phyloP scores from a whole-genome alignment of 2,888 invertebrate species.

The Cryptophagus acutangulus region DNA sequence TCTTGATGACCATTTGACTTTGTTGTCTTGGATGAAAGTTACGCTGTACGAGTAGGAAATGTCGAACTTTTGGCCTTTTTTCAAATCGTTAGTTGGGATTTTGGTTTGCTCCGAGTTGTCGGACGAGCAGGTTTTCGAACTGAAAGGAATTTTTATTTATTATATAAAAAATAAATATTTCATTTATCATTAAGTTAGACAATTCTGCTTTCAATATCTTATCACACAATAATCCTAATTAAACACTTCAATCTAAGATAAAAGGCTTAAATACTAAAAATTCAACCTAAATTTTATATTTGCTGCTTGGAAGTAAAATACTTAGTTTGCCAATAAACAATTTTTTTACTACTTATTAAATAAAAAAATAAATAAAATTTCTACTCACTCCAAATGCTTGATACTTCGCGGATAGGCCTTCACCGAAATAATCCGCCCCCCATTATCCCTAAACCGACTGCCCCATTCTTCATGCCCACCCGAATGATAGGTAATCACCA shows the following conservation, averaged over 20 bases:
- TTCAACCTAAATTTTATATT: too few species aligned
- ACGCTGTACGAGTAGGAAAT: constrained; percentile 87
- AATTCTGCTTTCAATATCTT: too few species aligned
- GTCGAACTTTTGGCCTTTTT: constrained; percentile 50
- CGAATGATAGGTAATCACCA: constrained; percentile 90
- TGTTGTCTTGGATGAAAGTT: constrained; percentile 71
- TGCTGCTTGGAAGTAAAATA: too few species aligned
- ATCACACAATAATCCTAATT: too few species aligned
- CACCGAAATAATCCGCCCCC: constrained; percentile 83
- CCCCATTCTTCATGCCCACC: constrained; percentile 86
- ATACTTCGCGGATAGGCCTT: constrained; percentile 54
- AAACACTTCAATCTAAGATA: too few species aligned
- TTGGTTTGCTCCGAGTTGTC: constrained; percentile 59
- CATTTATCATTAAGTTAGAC: too few species aligned
- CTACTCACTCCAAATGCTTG: constrained; percentile 36
- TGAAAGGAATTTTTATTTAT: too few species aligned
- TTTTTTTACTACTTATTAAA: too few species aligned
- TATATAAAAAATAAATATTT: too few species aligned
- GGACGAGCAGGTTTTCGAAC: constrained; percentile 17
- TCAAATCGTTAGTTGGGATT: constrained; percentile 57
- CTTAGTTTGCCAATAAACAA: too few species aligned
- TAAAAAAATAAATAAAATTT: too few species aligned
- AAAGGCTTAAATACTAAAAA: too few species aligned
- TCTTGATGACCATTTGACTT: constrained; percentile 95
- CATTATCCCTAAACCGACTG: constrained; percentile 67